Evolutionary conservation across 1,140 invertebrate genomes (phyloP).

Genomic region (Luehdorfia chinensis): DNA sequence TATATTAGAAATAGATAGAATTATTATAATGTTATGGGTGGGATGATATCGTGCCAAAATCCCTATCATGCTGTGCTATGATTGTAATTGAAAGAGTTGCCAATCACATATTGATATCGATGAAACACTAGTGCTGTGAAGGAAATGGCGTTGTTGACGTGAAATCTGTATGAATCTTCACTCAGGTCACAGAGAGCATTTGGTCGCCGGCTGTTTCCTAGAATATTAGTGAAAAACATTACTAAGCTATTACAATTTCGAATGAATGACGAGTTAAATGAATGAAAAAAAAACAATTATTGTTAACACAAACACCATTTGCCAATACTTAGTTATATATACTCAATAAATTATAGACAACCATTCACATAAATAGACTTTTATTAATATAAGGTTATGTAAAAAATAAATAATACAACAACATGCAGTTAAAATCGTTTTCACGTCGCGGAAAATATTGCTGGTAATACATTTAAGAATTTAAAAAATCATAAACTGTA

Average conservation of each 20-base stretch:
- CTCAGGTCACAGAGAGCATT: conserved; percentile 72
- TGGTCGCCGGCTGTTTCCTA: conserved; percentile 67
- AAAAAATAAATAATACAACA: conserved; percentile 12
- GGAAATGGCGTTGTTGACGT: conserved; percentile 21
- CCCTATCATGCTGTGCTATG: too few species aligned
- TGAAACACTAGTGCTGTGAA: not conserved
- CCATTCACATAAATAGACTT: conserved; percentile 10
- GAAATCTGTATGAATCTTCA: conserved; percentile 38
- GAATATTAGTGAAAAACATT: conserved; percentile 56
- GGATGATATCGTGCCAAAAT: too few species aligned
- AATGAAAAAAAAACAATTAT: too few species aligned
- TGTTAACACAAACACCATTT: not conserved
- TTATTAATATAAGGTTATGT: conserved; percentile 5
- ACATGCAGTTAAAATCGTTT: conserved; percentile 10
- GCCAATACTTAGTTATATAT: not conserved
- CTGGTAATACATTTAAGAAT: conserved; percentile 16
- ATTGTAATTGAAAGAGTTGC: too few species aligned
- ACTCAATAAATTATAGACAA: conserved; percentile 22
- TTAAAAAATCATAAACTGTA: conserved; percentile 14
- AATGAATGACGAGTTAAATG: not conserved
- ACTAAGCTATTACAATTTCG: not conserved
- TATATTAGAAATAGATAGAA: too few species aligned
- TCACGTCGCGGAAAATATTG: conserved; percentile 6
- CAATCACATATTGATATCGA: too few species aligned
- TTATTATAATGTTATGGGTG: too few species aligned